Conservation (phyloP, 2,888 invertebrate species). For the Saturnia japonica region DNA sequence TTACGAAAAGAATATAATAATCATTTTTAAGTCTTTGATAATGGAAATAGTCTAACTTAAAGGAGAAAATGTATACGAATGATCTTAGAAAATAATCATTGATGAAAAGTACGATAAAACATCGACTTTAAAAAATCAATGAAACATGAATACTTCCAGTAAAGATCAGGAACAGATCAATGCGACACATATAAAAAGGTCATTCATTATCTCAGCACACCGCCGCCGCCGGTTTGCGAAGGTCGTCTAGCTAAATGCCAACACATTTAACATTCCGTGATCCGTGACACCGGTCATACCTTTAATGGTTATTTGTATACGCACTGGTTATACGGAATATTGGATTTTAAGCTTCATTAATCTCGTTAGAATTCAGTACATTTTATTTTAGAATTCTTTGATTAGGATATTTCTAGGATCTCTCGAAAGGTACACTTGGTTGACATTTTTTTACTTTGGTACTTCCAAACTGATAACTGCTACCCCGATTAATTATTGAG, state of each 20-base stretch:
- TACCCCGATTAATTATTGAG: not conserved
- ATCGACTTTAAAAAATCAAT: not conserved
- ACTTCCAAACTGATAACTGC: not conserved
- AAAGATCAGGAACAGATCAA: slow-evolving; percentile 50
- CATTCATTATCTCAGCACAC: slow-evolving; percentile 50
- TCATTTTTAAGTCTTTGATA: no score
- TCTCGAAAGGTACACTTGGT: no score
- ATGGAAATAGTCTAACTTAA: no score
- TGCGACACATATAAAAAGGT: slow-evolving; percentile 45
- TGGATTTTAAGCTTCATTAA: not conserved
- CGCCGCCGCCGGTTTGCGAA: slow-evolving; percentile 44
- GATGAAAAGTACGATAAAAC: not conserved
- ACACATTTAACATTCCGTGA: slow-evolving; percentile 42
- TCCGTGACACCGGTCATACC: slow-evolving; percentile 32
- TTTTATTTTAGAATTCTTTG: not conserved
- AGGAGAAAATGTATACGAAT: not conserved
- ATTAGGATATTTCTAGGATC: not conserved
- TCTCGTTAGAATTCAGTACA: not conserved
- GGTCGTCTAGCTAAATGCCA: slow-evolving; percentile 51
- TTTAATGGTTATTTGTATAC: slow-evolving; percentile 18
- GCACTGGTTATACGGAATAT: not conserved
- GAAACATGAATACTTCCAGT: slow-evolving; percentile 26
- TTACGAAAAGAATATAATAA: no score
- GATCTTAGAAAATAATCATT: not conserved
- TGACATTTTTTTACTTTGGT: no score